A percentile compares a stretch with the other conserved stretches of the same genome.
Conservation (phyloP, 2,888 invertebrate genomes). For the Macaria liturata region DNA sequence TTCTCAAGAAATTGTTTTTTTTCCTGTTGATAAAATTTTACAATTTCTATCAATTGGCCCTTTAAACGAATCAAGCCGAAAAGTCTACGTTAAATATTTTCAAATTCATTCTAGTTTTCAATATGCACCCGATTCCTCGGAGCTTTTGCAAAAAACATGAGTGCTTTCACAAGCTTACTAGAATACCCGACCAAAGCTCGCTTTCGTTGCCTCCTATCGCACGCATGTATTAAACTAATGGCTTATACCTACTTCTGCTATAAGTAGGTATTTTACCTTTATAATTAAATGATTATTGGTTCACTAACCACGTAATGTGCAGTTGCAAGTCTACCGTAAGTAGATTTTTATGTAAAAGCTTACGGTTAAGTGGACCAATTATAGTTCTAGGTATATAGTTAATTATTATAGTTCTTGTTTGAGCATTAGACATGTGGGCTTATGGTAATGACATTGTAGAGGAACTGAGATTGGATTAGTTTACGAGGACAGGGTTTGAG, state of each 20-base stretch:
- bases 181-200: slow-evolving; percentile 25
- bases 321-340: slow-evolving; percentile 30
- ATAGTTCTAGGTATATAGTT: slow-evolving; percentile 21
- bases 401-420: slow-evolving; percentile 14
- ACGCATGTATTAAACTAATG: slow-evolving; percentile 56
- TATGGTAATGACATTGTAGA: slow-evolving; percentile 17
- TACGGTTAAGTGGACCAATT: slow-evolving; percentile 27
- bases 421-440: slow-evolving; percentile 19
- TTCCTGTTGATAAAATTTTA: too few relatives aligned
- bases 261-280: slow-evolving; percentile 47
- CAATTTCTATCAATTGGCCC: too few relatives aligned
- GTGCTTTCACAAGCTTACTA: slow-evolving; percentile 8
- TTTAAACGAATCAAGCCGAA: too few relatives aligned
- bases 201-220: slow-evolving; percentile 35
- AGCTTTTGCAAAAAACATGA: not conserved
- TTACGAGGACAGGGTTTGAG: slow-evolving; percentile 4
- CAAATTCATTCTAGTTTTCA: too few relatives aligned
- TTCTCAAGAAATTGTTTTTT: too few relatives aligned
- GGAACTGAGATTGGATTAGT: slow-evolving; percentile 8
- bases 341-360: slow-evolving; percentile 34
- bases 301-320: slow-evolving; percentile 48
- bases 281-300: slow-evolving; percentile 62
- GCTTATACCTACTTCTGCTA: slow-evolving; percentile 36
- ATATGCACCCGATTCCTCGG: too few relatives aligned
- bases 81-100: too few relatives aligned